Base-by-base conservation (phyloP, 2,888 invertebrate genomes). In the Neuroscelio doddi region DNA sequence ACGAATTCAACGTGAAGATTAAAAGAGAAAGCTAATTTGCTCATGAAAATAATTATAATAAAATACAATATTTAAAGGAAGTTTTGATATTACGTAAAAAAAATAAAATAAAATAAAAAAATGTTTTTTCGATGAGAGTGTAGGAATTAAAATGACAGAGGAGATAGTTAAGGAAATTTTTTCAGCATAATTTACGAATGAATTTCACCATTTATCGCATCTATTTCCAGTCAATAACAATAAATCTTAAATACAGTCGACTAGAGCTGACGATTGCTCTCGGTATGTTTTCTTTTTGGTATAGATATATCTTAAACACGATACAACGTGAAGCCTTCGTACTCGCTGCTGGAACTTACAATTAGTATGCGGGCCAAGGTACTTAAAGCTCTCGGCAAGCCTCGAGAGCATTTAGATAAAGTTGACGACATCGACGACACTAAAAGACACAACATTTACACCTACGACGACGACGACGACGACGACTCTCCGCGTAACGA, bases 201-300 rank as follows among this genome's bases (percentile, higher is more conserved):
- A 16, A 32, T 41, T 47, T 47, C 47, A 14, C 34, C 32, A 34
- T 27, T 49, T 38, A 26, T 46, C 52, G 38, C 39, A 39, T 59
- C 59, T 59, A 59, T 59, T 52, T 59, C 46, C 52, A 59, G 17
- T 59, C 30, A 58, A 62, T 76, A 75, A 78, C 76, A 78, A 80
- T 70, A 74, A 76, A 74, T 74, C 66, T 78, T 74, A 73, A 77
- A 74, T 77, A 74, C 71, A 73, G 63, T 73, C 74, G 80, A 80
- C 80, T 80, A 80, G 80, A 72, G 63, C 70, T 68, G 73, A 61
- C 66, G 65, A 66, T 57, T 64, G 58, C 59, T 49, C 42, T 59
- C 44, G 45, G 39, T 42, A 53, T 47, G 34, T 38, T 55, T 39
- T 50, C 44, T 71, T 73, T 76, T 76, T 75, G 76, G 72, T 70